Evolutionary conservation across 2,113 vertebrate species (phyloP).

Genomic region (Genyomyrus donnyi): DNA sequence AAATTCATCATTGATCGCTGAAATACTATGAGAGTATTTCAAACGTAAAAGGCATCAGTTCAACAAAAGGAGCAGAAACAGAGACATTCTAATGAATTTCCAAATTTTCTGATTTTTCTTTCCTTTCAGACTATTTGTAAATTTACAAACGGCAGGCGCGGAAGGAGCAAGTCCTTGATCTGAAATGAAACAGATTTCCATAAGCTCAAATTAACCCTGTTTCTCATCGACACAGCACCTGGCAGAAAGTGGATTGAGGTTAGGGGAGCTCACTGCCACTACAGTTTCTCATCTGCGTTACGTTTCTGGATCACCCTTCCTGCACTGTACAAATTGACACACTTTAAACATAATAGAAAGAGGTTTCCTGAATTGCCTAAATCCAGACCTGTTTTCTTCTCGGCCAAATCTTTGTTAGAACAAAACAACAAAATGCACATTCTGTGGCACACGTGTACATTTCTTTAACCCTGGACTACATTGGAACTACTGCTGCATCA

Average conservation of each 20-base stretch:
- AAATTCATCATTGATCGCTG: neutral
- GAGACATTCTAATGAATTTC: neutral
- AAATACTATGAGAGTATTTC: neutral
- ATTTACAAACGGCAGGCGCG: neutral
- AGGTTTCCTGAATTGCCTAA: neutral
- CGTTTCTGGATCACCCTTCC: neutral
- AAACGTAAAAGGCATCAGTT: neutral
- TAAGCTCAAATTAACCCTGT: neutral
- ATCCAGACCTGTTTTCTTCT: neutral
- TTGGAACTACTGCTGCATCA: neutral
- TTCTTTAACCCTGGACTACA: neutral
- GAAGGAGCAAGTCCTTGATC: neutral
- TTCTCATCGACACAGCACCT: neutral
- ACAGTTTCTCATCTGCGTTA: neutral
- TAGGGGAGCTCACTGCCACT: neutral
- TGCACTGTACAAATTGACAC: neutral
- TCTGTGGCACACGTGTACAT: neutral
- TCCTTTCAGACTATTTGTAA: neutral
- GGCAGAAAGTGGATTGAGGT: neutral
- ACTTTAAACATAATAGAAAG: neutral
- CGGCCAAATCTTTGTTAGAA: neutral
- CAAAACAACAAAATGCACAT: slow-evolving; percentile 8
- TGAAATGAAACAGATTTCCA: neutral
- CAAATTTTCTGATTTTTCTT: neutral
- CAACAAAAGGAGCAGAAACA: neutral